Conservation (phyloP, 1,140 invertebrate species). For the Drosophila tristis region DNA sequence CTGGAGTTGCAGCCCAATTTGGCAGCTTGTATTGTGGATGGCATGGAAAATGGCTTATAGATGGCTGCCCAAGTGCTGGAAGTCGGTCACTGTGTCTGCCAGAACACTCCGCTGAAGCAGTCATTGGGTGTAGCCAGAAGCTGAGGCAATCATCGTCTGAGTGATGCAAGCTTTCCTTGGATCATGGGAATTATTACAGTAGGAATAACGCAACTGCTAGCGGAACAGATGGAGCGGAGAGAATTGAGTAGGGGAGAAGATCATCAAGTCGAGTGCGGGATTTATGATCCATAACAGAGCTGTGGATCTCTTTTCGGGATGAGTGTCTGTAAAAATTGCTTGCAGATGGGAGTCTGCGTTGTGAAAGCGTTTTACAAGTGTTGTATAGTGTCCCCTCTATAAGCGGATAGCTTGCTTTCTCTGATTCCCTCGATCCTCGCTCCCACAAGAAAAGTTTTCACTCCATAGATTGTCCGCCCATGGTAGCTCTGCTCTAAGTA, state of each 20-base stretch:
- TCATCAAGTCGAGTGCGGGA: slow-evolving; percentile 12
- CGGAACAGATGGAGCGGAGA: slow-evolving; percentile 5
- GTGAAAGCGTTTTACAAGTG: too few relatives aligned
- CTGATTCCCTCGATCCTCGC: too few relatives aligned
- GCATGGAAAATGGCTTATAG: not conserved
- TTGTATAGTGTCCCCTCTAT: too few relatives aligned
- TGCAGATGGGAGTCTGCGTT: too few relatives aligned
- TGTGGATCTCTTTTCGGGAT: not conserved
- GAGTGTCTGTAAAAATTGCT: not conserved
- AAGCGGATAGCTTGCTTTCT: too few relatives aligned
- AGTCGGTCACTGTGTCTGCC: slow-evolving; percentile 39
- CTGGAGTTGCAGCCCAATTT: slow-evolving; percentile 21
- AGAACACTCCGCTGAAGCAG: slow-evolving; percentile 8
- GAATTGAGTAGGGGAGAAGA: not conserved
- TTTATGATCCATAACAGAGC: slow-evolving; percentile 25
- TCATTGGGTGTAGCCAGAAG: slow-evolving; percentile 10
- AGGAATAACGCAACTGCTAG: slow-evolving; percentile 10
- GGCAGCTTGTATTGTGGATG: slow-evolving; percentile 2
- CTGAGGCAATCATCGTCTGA: slow-evolving; percentile 1
- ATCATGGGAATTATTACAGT: slow-evolving; percentile 7
- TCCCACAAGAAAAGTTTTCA: too few relatives aligned
- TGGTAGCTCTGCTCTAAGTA: too few relatives aligned
- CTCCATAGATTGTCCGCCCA: too few relatives aligned
- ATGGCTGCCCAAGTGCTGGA: not conserved
- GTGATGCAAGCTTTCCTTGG: slow-evolving; percentile 1